These are phyloP conservation scores for Dolichoris vasculosae DNA, from an alignment of 1,140 invertebrate genomes.

Conservation along the genomic window DNA sequence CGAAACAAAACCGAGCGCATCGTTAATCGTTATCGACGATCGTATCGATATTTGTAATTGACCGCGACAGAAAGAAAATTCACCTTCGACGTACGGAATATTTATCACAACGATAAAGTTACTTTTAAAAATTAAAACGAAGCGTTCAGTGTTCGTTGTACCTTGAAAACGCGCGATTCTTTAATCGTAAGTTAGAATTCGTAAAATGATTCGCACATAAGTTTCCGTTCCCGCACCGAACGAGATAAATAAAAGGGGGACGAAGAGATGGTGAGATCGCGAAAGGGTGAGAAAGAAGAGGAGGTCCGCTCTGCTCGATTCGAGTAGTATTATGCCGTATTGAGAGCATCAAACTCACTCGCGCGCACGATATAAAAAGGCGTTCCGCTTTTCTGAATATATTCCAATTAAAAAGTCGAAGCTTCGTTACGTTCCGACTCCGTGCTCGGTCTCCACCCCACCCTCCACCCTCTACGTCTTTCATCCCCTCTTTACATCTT, in stretches of 20 bases:
- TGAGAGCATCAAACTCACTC: conserved; percentile 68
- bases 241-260: not conserved
- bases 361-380: conserved; percentile 67
- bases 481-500: conserved; percentile 51
- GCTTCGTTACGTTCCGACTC: conserved; percentile 72
- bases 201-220: not conserved
- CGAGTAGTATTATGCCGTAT: conserved; percentile 59
- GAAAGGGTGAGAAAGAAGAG: not conserved
- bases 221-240: no score
- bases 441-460: conserved; percentile 52
- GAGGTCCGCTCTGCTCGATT: conserved; percentile 61
- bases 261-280: not conserved
- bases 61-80: not conserved
- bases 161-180: not conserved
- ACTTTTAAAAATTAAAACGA: not conserved
- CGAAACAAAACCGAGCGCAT: no score
- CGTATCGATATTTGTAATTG: no score
- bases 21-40: no score
- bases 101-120: not conserved
- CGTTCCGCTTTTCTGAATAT: conserved; percentile 73
- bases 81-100: not conserved
- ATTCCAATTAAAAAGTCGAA: conserved; percentile 75
- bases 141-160: not conserved
- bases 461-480: conserved; percentile 55
- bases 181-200: not conserved